phyloP scores from a whole-genome alignment of 2,888 invertebrate species.

The Aporophyla lueneburgensis region DNA sequence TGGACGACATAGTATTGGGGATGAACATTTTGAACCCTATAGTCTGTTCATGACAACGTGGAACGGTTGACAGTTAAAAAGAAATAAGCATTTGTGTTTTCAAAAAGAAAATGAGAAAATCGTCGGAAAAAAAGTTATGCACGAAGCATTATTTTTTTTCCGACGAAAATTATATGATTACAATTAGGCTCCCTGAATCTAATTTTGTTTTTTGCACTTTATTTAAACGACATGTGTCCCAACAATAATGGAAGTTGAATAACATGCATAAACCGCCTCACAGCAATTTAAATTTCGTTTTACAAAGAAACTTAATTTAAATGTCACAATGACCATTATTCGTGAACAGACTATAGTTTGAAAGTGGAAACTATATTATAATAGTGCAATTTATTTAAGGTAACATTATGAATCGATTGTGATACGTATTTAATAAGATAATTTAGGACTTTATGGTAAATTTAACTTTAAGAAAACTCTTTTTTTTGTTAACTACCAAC shows the following conservation, averaged over 20 bases:
- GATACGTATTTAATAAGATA: constrained; percentile 82
- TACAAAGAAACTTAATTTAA: constrained; percentile 58
- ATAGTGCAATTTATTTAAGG: constrained; percentile 70
- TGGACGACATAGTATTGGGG: constrained; percentile 40
- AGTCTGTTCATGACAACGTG: constrained; percentile 37
- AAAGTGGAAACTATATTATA: constrained; percentile 58
- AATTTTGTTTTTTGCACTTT: constrained; percentile 41
- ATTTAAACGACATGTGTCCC: constrained; percentile 30
- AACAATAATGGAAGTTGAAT: constrained; percentile 43
- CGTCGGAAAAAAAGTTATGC: no score
- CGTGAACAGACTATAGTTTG: constrained; percentile 45
- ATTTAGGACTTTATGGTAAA: constrained; percentile 33
- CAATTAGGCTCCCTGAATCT: constrained; percentile 37
- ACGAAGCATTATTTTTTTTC: constrained; percentile 9
- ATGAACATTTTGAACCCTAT: constrained; percentile 6
- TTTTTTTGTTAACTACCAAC: constrained; percentile 2
- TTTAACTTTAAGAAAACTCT: constrained; percentile 27
- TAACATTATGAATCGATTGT: constrained; percentile 86
- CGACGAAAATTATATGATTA: neutral
- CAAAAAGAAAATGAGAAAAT: constrained; percentile 37
- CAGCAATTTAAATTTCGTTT: constrained; percentile 43
- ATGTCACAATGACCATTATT: constrained; percentile 40
- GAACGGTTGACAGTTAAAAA: constrained; percentile 21
- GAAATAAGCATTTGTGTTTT: constrained; percentile 15
- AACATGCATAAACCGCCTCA: constrained; percentile 21